Conservation (phyloP, 92 coral and sea anemone species). For the Palythoa heliodiscus region DNA sequence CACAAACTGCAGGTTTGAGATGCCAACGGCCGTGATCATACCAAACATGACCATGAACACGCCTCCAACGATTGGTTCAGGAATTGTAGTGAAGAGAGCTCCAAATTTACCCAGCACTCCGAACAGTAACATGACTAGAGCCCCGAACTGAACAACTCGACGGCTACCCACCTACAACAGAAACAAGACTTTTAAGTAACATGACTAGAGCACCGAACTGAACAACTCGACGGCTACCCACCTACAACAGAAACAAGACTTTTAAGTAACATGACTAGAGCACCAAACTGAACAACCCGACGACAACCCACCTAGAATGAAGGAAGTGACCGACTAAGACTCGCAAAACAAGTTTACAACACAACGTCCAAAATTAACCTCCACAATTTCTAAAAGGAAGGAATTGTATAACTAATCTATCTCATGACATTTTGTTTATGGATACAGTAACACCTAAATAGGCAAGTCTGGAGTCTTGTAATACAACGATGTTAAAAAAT, state of each 20-base stretch:
- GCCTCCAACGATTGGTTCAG: slow-evolving; percentile 94
- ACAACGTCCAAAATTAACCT: background rate
- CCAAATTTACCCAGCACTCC: slow-evolving; percentile 90
- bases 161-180: slow-evolving; percentile 76
- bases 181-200: slow-evolving; percentile 27
- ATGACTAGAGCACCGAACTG: slow-evolving; percentile 77
- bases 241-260: slow-evolving; percentile 38
- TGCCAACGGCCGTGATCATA: slow-evolving; percentile 88
- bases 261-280: slow-evolving; percentile 60
- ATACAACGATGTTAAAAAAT: too few relatives aligned
- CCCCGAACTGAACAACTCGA: slow-evolving; percentile 82
- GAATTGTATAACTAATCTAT: too few relatives aligned
- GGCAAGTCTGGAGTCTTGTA: too few relatives aligned
- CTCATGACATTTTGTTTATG: too few relatives aligned
- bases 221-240: slow-evolving; percentile 83
- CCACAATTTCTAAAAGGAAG: too few relatives aligned
- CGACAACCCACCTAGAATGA: slow-evolving; percentile 79
- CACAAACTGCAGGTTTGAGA: slow-evolving; percentile 91
- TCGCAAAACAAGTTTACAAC: background rate
- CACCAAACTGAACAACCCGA: slow-evolving; percentile 68
- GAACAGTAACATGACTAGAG: slow-evolving; percentile 63
- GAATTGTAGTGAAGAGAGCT: slow-evolving; percentile 91
- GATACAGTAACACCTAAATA: too few relatives aligned
- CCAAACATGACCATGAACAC: slow-evolving; percentile 93
- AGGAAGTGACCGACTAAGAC: background rate